These are phyloP conservation scores for Megaceryle alcyon DNA, from an alignment of 2,797 vertebrate genomes.

Conservation along the genomic window DNA sequence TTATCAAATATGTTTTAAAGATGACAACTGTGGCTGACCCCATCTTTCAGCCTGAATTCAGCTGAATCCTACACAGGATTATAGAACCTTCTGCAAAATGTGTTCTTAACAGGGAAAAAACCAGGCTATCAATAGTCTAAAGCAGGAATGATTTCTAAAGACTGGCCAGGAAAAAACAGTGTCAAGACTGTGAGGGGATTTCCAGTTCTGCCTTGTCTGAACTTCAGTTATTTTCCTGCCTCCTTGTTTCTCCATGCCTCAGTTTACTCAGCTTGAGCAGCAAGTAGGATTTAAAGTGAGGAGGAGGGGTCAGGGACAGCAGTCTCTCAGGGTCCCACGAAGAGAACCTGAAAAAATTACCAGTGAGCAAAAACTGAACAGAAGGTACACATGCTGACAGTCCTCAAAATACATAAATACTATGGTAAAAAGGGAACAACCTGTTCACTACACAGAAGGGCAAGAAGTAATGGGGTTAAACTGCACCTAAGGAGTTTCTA, in stretches of 20 bases:
- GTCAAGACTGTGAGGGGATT: neutral
- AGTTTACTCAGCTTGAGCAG: neutral
- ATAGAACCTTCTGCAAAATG: neutral
- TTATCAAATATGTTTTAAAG: neutral
- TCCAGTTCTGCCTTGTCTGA: neutral
- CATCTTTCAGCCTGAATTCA: neutral
- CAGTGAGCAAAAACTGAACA: neutral
- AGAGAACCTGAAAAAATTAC: neutral
- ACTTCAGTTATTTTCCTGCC: neutral
- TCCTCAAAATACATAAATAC: neutral
- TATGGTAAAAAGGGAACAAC: neutral
- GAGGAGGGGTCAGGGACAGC: neutral
- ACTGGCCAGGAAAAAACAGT: neutral
- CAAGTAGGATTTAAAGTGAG: neutral
- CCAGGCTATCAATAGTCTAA: neutral
- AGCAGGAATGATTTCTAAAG: neutral
- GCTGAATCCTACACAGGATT: neutral
- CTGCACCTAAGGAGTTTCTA: neutral
- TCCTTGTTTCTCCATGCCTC: fast-evolving
- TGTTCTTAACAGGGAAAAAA: neutral
- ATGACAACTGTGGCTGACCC: neutral
- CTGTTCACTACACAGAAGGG: neutral
- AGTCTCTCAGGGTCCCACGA: neutral
- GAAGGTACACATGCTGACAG: neutral
- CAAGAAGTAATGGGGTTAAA: neutral